Conservation (phyloP, 92 coral and sea anemone species). For the Siderastrea siderea region DNA sequence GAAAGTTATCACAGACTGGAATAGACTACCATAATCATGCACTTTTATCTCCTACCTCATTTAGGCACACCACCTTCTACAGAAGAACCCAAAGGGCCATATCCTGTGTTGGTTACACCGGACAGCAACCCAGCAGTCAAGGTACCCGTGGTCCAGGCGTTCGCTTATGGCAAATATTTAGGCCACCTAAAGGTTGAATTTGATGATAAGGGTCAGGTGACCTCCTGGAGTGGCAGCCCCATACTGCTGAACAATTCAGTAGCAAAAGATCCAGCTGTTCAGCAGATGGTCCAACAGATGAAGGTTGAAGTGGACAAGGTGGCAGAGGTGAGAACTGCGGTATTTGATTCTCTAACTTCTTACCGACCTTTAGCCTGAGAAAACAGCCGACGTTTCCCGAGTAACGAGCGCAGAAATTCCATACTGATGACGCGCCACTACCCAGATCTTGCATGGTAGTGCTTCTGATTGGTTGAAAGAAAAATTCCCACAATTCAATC, state of each 20-base stretch:
- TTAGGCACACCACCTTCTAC: conserved; percentile 82
- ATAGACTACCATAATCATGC: not conserved
- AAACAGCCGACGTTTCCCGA: too few relatives aligned
- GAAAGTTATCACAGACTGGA: not conserved
- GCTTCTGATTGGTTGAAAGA: too few relatives aligned
- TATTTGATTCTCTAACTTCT: not conserved
- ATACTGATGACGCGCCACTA: too few relatives aligned
- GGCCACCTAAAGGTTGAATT: conserved; percentile 88
- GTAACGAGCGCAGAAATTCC: too few relatives aligned
- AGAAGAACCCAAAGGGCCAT: conserved; percentile 79
- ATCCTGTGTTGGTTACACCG: conserved; percentile 85
- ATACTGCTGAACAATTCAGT: conserved; percentile 77
- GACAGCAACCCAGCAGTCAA: conserved; percentile 64
- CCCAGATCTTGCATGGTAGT: too few relatives aligned
- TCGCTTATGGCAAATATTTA: conserved; percentile 83
- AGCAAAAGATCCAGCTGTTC: conserved; percentile 54
- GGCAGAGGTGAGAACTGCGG: conserved; percentile 62
- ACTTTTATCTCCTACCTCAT: not conserved
- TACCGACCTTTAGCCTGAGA: not conserved
- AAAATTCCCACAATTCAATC: too few relatives aligned
- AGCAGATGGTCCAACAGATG: conserved; percentile 65
- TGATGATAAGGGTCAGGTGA: conserved; percentile 77
- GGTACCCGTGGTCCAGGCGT: conserved; percentile 90
- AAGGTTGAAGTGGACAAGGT: conserved; percentile 71
- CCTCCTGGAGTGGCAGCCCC: conserved; percentile 91